Evolutionary conservation across 2,113 vertebrate genomes (phyloP).

Genomic region (Neogale vison): DNA sequence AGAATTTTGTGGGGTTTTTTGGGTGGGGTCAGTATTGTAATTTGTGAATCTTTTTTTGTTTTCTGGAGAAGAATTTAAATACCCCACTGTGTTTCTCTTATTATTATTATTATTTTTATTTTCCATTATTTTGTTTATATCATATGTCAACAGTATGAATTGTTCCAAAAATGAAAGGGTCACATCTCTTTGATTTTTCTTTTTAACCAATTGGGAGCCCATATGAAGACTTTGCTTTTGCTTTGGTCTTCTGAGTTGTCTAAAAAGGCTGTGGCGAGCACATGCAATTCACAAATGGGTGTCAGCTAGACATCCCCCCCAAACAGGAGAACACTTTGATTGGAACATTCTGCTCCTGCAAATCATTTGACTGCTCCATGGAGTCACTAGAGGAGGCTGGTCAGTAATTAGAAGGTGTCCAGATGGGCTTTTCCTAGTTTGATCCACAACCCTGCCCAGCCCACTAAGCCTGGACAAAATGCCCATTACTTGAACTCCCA

Average conservation of each 20-base stretch:
- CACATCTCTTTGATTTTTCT: not conserved
- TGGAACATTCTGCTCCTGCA: not conserved
- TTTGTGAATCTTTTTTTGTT: not conserved
- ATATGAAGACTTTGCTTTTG: not conserved
- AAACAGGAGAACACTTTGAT: not conserved
- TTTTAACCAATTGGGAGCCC: not conserved
- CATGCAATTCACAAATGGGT: not conserved
- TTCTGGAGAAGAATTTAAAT: slow-evolving; percentile 30
- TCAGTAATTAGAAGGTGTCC: not conserved
- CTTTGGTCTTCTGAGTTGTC: not conserved
- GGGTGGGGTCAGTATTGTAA: not conserved
- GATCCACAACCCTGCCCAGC: not conserved
- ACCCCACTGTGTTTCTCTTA: not conserved
- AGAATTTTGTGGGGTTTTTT: not conserved
- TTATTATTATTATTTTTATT: not conserved
- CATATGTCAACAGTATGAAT: not conserved
- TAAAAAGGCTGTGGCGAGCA: not conserved
- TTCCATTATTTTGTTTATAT: not conserved
- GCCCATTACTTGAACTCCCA: not conserved
- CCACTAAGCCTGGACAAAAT: not conserved
- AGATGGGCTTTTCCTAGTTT: not conserved
- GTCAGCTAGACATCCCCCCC: not conserved
- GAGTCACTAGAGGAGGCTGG: not conserved
- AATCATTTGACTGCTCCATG: not conserved
- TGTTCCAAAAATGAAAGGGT: not conserved